Percentiles rank a stretch among this genome's conserved stretches.
phyloP scores from a whole-genome alignment of 2,113 vertebrate genomes.

The Otocyon megalotis region DNA sequence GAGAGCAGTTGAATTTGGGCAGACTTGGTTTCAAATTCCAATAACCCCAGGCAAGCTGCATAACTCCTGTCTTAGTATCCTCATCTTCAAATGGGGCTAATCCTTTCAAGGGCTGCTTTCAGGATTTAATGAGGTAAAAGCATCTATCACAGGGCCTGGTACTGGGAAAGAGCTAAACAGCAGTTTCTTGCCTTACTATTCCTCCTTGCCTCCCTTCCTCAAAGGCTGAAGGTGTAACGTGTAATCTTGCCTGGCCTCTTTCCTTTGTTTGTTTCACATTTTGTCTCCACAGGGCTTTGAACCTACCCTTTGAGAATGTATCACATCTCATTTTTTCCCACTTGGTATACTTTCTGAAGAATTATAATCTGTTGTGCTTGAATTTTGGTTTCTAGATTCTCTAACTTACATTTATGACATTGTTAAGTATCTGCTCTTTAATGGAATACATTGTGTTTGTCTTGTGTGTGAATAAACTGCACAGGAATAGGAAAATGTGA shows the following conservation, averaged over 20 bases:
- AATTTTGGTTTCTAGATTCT: slow-evolving; percentile 18
- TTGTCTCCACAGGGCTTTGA: background rate
- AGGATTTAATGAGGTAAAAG: background rate
- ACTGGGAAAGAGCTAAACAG: background rate
- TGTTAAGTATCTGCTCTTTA: background rate
- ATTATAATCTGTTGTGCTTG: background rate
- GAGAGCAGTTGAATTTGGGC: background rate
- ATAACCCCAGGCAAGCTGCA: background rate
- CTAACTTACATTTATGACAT: background rate
- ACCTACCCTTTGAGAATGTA: background rate
- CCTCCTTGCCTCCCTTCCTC: no score
- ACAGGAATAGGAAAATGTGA: background rate
- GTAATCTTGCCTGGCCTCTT: background rate
- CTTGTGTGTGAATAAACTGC: background rate
- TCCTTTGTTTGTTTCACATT: background rate
- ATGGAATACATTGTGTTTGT: background rate
- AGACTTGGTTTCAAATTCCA: background rate
- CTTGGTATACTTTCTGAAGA: background rate
- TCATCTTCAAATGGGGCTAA: background rate
- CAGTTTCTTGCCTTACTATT: background rate
- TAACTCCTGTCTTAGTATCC: background rate
- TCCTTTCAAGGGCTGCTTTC: background rate
- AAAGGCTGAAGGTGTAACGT: background rate
- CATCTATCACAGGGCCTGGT: background rate
- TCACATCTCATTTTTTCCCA: background rate